phyloP scores from a whole-genome alignment of 1,140 invertebrate genomes.

The Diorhabda elongata region DNA sequence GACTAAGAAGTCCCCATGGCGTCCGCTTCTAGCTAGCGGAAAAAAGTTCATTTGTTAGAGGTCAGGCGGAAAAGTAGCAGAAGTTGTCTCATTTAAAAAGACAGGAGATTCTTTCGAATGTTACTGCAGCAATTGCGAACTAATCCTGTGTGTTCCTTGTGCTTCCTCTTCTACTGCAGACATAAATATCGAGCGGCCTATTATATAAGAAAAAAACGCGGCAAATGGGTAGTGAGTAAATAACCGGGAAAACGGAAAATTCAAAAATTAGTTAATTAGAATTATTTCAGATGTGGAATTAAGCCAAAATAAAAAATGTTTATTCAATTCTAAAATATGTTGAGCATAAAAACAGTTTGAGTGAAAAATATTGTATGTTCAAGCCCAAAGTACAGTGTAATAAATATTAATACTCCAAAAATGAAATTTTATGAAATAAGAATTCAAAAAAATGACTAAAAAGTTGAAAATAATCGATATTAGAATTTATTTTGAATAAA shows the following conservation, averaged over 20 bases:
- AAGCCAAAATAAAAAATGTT: no score
- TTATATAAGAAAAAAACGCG: slow-evolving; percentile 20
- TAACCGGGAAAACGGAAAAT: background rate
- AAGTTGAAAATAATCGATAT: no score
- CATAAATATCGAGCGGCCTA: slow-evolving; percentile 39
- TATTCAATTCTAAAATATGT: no score
- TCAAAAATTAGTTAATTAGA: background rate
- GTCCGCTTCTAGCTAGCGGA: slow-evolving; percentile 26
- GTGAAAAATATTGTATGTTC: no score
- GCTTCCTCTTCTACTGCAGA: slow-evolving; percentile 36
- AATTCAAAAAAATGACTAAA: no score
- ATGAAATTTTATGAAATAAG: no score
- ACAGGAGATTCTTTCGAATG: slow-evolving; percentile 40
- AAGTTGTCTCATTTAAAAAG: slow-evolving; percentile 46
- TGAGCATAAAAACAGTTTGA: no score
- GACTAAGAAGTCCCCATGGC: slow-evolving; percentile 35
- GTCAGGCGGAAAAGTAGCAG: slow-evolving; percentile 42
- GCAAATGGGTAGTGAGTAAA: slow-evolving; percentile 10
- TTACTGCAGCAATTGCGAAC: slow-evolving; percentile 36
- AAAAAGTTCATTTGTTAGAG: slow-evolving; percentile 46
- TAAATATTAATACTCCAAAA: no score
- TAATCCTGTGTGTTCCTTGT: slow-evolving; percentile 45
- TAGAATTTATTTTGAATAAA: no score
- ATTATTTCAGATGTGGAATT: no score
- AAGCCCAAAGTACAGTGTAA: no score